Conservation (phyloP, 2,888 invertebrate species). For the Timema podura region DNA sequence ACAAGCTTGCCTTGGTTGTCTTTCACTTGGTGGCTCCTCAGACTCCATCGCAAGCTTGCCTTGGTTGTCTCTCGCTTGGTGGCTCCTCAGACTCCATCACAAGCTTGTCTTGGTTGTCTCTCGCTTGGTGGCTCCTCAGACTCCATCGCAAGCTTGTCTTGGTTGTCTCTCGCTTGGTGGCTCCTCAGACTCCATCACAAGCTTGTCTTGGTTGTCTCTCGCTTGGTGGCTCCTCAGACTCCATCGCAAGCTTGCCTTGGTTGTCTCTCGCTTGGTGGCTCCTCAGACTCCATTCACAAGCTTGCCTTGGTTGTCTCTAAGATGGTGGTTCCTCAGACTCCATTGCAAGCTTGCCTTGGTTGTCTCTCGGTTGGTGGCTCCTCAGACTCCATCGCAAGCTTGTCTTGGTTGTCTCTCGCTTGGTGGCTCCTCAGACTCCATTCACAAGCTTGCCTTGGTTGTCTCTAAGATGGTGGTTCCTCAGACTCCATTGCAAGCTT, state of each 20-base stretch:
- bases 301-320: too few species aligned
- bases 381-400: too few species aligned
- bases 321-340: neutral
- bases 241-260: neutral
- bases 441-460: neutral
- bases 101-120: too few species aligned
- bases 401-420: too few species aligned
- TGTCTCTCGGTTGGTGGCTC: neutral
- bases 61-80: neutral
- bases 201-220: too few species aligned
- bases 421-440: neutral
- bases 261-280: neutral
- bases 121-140: too few species aligned
- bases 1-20: too few species aligned
- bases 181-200: neutral
- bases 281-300: neutral
- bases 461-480: neutral
- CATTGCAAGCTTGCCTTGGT: neutral
- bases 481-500: neutral
- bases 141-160: conserved; percentile 1
- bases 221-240: neutral
- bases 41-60: neutral
- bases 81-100: too few species aligned
- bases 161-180: too few species aligned
- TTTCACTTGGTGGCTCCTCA: too few species aligned